These are phyloP conservation scores for Isurus oxyrinchus DNA, from an alignment of 2,113 vertebrate genomes.

Conservation along the genomic window DNA sequence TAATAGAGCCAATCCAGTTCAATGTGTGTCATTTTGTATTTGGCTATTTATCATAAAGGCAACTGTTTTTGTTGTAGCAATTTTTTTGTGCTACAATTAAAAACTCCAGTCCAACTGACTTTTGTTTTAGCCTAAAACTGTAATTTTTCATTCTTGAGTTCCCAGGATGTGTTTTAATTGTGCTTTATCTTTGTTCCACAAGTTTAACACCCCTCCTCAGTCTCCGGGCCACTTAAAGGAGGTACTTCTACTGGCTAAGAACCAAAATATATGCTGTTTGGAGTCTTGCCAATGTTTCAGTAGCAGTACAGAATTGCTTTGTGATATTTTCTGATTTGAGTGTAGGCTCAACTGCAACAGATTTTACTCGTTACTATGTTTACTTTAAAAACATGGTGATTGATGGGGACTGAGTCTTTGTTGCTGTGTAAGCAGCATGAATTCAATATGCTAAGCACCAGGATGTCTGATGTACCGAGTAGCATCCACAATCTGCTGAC, in stretches of 20 bases:
- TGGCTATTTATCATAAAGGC: background rate
- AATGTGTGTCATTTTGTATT: background rate
- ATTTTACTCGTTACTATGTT: constrained; percentile 13
- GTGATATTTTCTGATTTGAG: background rate
- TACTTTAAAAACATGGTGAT: constrained; percentile 11
- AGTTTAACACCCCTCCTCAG: background rate
- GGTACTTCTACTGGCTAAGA: background rate
- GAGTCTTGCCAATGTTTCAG: constrained; percentile 2
- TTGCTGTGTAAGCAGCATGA: constrained; percentile 30
- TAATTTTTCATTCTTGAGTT: background rate
- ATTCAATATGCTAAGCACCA: constrained; percentile 16
- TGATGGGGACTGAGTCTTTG: background rate
- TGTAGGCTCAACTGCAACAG: background rate
- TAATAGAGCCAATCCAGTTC: background rate
- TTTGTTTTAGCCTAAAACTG: background rate
- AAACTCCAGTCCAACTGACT: too few relatives aligned
- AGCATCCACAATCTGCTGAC: background rate
- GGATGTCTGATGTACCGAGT: background rate
- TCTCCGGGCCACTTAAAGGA: background rate
- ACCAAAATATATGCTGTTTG: background rate
- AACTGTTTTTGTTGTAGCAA: background rate
- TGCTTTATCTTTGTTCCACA: background rate
- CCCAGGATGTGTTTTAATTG: background rate
- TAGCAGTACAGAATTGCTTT: background rate
- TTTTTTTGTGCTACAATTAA: background rate